Evolutionary conservation across 2,797 vertebrate genomes (phyloP), one percentile per base, ranked within the genome.

Genomic region (Gymnodraco acuticeps): DNA sequence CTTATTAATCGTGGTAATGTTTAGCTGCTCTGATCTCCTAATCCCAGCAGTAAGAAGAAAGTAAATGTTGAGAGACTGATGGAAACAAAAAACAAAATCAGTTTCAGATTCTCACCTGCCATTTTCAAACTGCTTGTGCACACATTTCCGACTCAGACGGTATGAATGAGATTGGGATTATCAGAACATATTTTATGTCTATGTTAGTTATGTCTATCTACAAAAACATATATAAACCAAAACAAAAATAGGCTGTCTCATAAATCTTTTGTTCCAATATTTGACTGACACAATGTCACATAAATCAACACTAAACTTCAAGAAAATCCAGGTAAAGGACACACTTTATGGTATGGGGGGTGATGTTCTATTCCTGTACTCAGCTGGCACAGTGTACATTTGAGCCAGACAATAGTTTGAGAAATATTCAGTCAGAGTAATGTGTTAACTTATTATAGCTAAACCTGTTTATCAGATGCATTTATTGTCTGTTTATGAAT

Each of bases 331-430:
- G 45, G 41, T 52, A 48, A 33, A 64, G 5, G 38, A 61, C 55
- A 56, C 51, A 27, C 12, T 63, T 58, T 46, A 58, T 38, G 51
- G 52, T 82, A 84, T 68, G 41, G 51, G 23, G 83, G 67, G 59
- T 55, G 53, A 60, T 66, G 63, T 68, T 47, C 85, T 89, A 86
- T 90, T 89, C 86, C 73, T 91, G 76, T 74, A 52, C 82, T 76
- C 79, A 80, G 77, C 79, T 88, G 86, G 64, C 72, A 75, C n/a
- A 45, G 78, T 19, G 70, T 53, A 69, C 42, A 38, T 48, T 64
- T 48, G 46, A 31, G 19, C 53, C 23, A 59, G 70, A 75, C 62
- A 70, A 33, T 19, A 69, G 54, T 59, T 20, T 75, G 47, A 42
- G 51, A 59, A 42, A 38, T 41, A 27, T n/a, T 12, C 6, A 64